A percentile compares a stretch with the other conserved stretches of the same genome.
Conservation (phyloP, 2,797 vertebrate genomes). For the Bradypodion pumilum region DNA sequence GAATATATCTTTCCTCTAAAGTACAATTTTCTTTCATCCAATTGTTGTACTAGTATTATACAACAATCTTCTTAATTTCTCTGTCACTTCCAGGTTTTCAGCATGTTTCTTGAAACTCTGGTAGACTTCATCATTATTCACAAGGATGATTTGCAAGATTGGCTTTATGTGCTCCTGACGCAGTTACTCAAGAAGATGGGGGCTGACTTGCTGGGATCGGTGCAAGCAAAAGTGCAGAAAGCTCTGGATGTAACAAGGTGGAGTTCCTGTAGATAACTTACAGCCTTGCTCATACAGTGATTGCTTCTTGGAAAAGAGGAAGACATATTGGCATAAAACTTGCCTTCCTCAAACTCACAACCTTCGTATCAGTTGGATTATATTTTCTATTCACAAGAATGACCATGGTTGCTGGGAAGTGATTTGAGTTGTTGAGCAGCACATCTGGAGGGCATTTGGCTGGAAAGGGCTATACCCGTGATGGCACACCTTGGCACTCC, state of each 20-base stretch:
- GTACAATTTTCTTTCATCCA: not conserved
- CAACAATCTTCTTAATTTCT: not conserved
- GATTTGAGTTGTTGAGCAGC: not conserved
- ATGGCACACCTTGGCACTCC: too few species aligned
- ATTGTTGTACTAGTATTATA: conserved; percentile 32
- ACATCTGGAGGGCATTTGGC: not conserved
- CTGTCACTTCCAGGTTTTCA: conserved; percentile 86
- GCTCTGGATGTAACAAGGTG: conserved; percentile 94
- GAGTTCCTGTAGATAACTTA: conserved; percentile 34
- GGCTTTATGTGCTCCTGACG: conserved; percentile 95
- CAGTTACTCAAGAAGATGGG: conserved; percentile 98
- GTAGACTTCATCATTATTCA: conserved; percentile 96
- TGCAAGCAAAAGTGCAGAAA: conserved; percentile 97
- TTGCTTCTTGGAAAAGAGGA: not conserved
- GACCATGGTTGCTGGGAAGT: not conserved
- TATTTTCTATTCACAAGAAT: not conserved
- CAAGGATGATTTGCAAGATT: conserved; percentile 94
- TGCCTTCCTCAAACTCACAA: not conserved
- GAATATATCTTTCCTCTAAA: conserved; percentile 52
- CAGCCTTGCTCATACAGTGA: not conserved
- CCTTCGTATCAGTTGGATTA: not conserved
- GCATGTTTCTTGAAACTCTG: conserved; percentile 98
- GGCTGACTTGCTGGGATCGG: conserved; percentile 93
- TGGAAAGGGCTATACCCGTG: too few species aligned
- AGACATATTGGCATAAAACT: not conserved